These are phyloP conservation scores for Diploptera punctata DNA, from an alignment of 2,888 invertebrate species.

Conservation along the genomic window DNA sequence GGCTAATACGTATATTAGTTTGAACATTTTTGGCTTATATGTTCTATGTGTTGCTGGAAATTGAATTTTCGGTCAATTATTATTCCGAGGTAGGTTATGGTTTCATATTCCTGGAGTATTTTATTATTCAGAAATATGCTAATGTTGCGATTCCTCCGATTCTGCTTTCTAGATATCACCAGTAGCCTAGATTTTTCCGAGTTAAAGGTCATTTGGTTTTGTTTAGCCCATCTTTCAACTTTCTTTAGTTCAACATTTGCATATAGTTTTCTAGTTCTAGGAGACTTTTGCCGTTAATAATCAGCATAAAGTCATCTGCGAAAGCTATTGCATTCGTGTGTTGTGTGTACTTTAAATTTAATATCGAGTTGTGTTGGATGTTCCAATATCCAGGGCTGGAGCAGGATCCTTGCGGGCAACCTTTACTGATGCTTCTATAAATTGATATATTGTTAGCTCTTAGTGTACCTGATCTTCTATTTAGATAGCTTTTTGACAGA, in stretches of 20 bases:
- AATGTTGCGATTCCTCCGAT: neutral
- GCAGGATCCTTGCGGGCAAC: neutral
- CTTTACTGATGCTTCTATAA: neutral
- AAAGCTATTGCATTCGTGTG: neutral
- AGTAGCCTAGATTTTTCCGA: slow-evolving; percentile 50
- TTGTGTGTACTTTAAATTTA: neutral
- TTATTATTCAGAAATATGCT: neutral
- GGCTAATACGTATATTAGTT: neutral
- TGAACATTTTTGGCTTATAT: neutral
- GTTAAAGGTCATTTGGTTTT: slow-evolving; percentile 57
- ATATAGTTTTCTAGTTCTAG: neutral
- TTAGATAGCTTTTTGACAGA: too few species aligned
- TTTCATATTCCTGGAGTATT: neutral
- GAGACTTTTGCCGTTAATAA: neutral
- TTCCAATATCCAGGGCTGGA: neutral
- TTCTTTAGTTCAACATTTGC: neutral
- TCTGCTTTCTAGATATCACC: slow-evolving; percentile 42
- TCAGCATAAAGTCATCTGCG: neutral
- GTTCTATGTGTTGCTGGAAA: neutral
- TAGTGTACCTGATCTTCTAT: too few species aligned
- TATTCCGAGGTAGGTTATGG: neutral
- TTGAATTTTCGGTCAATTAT: neutral
- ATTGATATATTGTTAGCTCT: neutral
- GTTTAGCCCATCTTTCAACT: slow-evolving; percentile 49
- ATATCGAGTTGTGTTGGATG: neutral